These are phyloP conservation scores for Danio tinwini DNA, from an alignment of 2,797 vertebrate genomes.

Conservation along the genomic window DNA sequence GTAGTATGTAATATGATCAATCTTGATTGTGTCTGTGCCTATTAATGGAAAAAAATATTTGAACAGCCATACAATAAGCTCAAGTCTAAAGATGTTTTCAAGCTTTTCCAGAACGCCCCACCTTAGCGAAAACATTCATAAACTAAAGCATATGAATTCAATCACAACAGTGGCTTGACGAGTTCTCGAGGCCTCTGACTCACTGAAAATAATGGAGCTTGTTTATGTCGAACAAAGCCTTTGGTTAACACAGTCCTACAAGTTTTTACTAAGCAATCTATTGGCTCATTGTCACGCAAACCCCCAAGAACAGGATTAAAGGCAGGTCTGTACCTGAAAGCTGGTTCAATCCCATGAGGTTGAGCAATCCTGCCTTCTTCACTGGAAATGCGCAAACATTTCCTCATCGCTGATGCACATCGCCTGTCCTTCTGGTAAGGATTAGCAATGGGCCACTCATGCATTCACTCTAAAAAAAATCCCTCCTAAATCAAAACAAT, in stretches of 20 bases:
- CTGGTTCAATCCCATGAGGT: conserved; percentile 1
- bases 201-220: conserved; percentile 32
- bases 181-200: conserved; percentile 40
- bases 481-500: conserved; percentile 25
- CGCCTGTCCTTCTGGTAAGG: conserved; percentile 33
- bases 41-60: neutral
- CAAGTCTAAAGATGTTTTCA: conserved; percentile 19
- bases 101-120: conserved; percentile 35
- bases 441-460: conserved; percentile 20
- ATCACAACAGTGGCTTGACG: conserved; percentile 40
- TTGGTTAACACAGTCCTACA: conserved; percentile 12
- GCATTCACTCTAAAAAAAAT: conserved; percentile 10
- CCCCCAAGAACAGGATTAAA: conserved; percentile 19
- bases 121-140: conserved; percentile 38
- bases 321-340: conserved; percentile 47
- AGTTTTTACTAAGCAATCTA: conserved; percentile 28
- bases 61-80: conserved; percentile 11
- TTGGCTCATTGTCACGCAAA: conserved; percentile 40
- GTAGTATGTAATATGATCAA: no score
- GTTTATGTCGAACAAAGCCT: conserved; percentile 29
- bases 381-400: conserved; percentile 20
- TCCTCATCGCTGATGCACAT: conserved; percentile 14
- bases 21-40: no score
- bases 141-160: conserved; percentile 53
- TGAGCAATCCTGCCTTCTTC: conserved; percentile 36